These are phyloP conservation scores for Pampusana beccarii DNA, from an alignment of 2,113 vertebrate species.

Conservation along the genomic window DNA sequence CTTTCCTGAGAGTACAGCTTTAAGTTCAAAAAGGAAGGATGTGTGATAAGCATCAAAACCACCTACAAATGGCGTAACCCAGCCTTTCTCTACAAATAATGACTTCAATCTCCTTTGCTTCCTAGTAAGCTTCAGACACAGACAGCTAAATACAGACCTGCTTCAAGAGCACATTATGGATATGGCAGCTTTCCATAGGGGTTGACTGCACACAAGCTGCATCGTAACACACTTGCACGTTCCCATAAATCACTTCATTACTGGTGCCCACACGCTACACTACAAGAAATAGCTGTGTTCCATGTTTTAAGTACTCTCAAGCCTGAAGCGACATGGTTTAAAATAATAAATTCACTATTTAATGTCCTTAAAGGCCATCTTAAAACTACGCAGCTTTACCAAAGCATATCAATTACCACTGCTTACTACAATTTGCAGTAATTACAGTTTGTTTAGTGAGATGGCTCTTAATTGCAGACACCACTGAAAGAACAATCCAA, in stretches of 20 bases:
- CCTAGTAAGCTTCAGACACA: not conserved
- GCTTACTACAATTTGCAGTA: slow-evolving; percentile 77
- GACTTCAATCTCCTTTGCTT: not conserved
- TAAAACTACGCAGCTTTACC: slow-evolving; percentile 63
- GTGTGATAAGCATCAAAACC: not conserved
- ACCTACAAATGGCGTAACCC: not conserved
- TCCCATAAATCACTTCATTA: slow-evolving; percentile 61
- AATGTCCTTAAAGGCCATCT: slow-evolving; percentile 56
- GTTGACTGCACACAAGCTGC: not conserved
- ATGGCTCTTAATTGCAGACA: slow-evolving; percentile 77
- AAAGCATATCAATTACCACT: slow-evolving; percentile 69
- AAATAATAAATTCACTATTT: slow-evolving; percentile 54
- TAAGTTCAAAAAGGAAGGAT: not conserved
- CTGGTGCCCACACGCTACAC: not conserved
- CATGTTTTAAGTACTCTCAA: slow-evolving; percentile 50
- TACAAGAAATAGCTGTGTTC: slow-evolving; percentile 36
- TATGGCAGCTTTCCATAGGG: not conserved
- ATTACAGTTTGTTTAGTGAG: slow-evolving; percentile 78
- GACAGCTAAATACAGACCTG: not conserved
- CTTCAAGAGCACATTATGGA: not conserved
- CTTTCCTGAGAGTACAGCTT: not conserved
- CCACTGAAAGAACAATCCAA: slow-evolving; percentile 73
- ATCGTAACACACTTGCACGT: slow-evolving; percentile 3
- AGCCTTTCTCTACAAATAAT: not conserved
- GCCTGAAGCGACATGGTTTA: slow-evolving; percentile 32